phyloP scores from a whole-genome alignment of 2,797 vertebrate genomes.

The Anomalospiza imberbis region DNA sequence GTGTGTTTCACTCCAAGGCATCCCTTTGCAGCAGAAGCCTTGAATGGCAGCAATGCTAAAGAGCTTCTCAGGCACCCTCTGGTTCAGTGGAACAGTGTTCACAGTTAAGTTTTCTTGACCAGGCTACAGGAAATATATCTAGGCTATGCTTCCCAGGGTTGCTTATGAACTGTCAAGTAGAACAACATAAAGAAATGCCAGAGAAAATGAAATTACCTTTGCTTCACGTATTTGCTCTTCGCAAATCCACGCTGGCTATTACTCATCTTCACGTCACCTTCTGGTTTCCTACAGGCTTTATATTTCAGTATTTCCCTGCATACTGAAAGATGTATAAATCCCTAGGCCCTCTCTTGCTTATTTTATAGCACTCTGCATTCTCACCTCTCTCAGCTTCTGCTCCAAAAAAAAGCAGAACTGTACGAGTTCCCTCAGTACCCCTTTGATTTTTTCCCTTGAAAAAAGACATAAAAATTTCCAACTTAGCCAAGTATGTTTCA shows the following conservation, averaged over 20 bases:
- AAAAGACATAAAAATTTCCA: not conserved
- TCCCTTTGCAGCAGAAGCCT: not conserved
- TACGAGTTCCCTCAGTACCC: not conserved
- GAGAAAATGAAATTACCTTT: not conserved
- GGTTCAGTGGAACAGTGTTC: not conserved
- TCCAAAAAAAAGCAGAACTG: not conserved
- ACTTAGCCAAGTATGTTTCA: not conserved
- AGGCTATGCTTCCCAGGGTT: not conserved
- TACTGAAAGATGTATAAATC: not conserved
- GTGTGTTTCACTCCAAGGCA: not conserved
- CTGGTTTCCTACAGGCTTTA: not conserved
- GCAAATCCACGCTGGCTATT: not conserved
- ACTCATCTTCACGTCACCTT: not conserved
- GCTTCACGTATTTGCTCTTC: not conserved
- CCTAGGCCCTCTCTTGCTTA: not conserved
- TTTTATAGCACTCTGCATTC: not conserved
- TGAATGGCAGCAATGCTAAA: not conserved
- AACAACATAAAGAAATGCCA: not conserved
- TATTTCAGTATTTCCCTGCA: not conserved
- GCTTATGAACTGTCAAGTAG: not conserved
- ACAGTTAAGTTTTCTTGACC: not conserved
- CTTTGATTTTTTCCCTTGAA: not conserved
- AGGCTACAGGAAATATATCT: not conserved
- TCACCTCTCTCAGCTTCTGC: not conserved
- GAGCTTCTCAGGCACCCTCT: not conserved